A percentile compares a stretch with the other conserved stretches of the same genome.
Evolutionary conservation across 2,888 invertebrate genomes (phyloP).

Genomic region (Xestia rhomboidea): DNA sequence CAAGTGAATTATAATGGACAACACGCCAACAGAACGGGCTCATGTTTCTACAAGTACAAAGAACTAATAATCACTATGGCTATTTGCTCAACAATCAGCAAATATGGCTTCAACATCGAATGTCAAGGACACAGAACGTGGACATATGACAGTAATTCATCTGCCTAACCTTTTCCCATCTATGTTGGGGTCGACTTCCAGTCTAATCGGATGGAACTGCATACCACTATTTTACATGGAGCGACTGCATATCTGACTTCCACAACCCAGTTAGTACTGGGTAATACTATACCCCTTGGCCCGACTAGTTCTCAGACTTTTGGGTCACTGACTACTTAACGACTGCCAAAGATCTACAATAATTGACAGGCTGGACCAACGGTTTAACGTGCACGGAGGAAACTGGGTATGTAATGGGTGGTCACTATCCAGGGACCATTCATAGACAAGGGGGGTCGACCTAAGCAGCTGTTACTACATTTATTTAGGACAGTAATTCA

Average conservation of each 20-base stretch:
- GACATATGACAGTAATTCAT: not conserved
- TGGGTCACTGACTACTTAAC: not conserved
- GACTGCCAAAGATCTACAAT: not conserved
- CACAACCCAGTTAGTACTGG: not conserved
- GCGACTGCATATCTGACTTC: not conserved
- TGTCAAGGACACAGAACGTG: constrained; percentile 27
- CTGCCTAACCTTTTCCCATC: not conserved
- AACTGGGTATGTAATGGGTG: not conserved
- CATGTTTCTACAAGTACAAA: constrained; percentile 37
- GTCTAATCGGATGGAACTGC: not conserved
- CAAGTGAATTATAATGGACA: not conserved
- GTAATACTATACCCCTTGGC: no score
- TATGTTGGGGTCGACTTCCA: not conserved
- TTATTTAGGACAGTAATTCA: no score
- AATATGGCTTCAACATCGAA: constrained; percentile 29
- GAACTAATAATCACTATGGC: not conserved
- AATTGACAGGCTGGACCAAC: not conserved
- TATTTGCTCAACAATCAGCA: constrained; percentile 34
- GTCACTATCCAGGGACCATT: no score
- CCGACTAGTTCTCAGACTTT: not conserved
- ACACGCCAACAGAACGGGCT: not conserved
- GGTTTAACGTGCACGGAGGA: not conserved
- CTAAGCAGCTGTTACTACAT: not conserved
- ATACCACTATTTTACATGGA: not conserved
- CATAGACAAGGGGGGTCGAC: no score